Percentiles rank a stretch among this genome's conserved stretches.
Evolutionary conservation across 2,113 vertebrate genomes (phyloP).

Genomic region (Canis aureus): DNA sequence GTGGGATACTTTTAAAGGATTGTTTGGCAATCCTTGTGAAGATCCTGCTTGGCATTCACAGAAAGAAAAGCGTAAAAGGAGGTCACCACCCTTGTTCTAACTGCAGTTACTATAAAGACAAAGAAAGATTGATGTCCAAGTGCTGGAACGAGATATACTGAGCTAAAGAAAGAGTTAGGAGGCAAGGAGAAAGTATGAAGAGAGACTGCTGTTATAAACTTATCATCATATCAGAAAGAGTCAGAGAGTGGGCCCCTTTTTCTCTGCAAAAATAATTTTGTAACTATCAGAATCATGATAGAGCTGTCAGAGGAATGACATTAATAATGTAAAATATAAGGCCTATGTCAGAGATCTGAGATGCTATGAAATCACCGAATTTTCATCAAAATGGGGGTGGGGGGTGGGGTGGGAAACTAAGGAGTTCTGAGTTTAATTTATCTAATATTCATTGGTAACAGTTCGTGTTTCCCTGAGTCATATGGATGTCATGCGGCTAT

Average conservation of each 20-base stretch:
- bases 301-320: neutral
- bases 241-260: neutral
- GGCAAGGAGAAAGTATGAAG: neutral
- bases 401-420: neutral
- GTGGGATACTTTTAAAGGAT: neutral
- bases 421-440: neutral
- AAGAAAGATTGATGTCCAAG: neutral
- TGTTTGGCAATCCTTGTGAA: conserved; percentile 20
- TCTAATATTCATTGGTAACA: neutral
- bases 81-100: neutral
- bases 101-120: neutral
- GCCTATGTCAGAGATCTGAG: neutral
- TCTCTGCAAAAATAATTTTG: neutral
- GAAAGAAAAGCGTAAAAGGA: neutral
- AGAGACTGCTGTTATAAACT: neutral
- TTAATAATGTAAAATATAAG: neutral
- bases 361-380: neutral
- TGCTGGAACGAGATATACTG: neutral
- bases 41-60: neutral
- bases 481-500: neutral
- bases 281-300: neutral
- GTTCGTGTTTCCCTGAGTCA: neutral
- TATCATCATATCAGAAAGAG: neutral
- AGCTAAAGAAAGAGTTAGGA: neutral
- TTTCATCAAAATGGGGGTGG: neutral